Base-by-base conservation (phyloP, 2,797 vertebrate genomes). In the Micrastur ruficollis region DNA sequence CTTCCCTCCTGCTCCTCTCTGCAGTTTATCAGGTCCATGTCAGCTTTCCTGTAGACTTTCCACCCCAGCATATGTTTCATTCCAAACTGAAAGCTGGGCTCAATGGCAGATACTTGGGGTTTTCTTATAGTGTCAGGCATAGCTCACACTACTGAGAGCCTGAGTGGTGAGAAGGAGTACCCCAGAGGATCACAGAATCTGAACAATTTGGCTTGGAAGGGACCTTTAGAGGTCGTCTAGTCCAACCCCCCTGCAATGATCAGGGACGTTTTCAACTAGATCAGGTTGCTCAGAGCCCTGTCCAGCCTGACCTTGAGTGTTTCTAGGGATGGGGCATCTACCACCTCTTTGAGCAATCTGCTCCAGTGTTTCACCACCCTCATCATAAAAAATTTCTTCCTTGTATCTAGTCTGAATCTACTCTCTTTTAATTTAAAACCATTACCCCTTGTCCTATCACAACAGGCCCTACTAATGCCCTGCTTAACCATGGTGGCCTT, bases 111-210 rank as follows among this genome's bases (percentile, higher is more conserved):
- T 63, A 26, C 26, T 50, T 62, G 23, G 0, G 4, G 18, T 71
- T 53, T 47, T 78, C 20, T 52, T 29, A 20, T 1, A 23, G 23
- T 26, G 6, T 38, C 6, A 2, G 20, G 11, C n/a, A 46, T 42
- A 0, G 0, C 25, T 75, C 8, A 32, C 6, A 5, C 50, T 65
- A 74, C 29, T 58, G 18, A 68, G 34, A 70, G 22, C 4, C 44
- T 31, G 12, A 17, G 23, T 1, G 0, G 14, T 4, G 8, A 58
- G n/a, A 62, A 80, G 31, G 6, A 1, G 0, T 66, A 44, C 31
- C 31, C 29, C 36, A 44, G 32, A 53, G 47, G 17, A 50, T 81
- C 29, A 31, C 1, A 53, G 20, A 14, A 25, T 34, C 38, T 25
- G 46, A 81, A 27, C 19, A 18, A 17, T 44, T 44, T 44, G 44